A percentile compares a stretch with the other conserved stretches of the same genome.
Evolutionary conservation across 2,797 vertebrate genomes (phyloP).

Genomic region (Gouania willdenowi): DNA sequence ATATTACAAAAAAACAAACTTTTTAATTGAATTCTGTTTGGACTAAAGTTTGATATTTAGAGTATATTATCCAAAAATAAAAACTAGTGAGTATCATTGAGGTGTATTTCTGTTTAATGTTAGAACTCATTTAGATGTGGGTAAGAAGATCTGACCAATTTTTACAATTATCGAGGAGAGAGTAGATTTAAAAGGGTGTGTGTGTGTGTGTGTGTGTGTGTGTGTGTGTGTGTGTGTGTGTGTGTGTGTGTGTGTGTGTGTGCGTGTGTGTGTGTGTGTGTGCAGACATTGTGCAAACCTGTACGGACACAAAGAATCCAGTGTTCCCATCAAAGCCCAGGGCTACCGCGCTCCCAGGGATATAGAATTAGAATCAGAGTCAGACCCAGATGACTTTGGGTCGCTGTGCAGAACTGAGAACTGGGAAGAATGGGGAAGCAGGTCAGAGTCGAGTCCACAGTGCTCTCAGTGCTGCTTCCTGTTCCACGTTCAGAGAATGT

Average conservation of each 20-base stretch:
- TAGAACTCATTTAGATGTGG: slow-evolving; percentile 54
- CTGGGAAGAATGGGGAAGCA: slow-evolving; percentile 25
- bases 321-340: slow-evolving; percentile 68
- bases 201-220: slow-evolving; percentile 38
- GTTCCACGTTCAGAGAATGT: no score
- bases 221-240: slow-evolving; percentile 38
- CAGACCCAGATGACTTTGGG: slow-evolving; percentile 33
- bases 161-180: slow-evolving; percentile 74
- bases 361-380: slow-evolving; percentile 77
- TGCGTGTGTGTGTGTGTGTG: slow-evolving; percentile 33
- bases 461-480: slow-evolving; percentile 24
- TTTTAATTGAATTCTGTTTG: no score
- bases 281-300: slow-evolving; percentile 53
- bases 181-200: slow-evolving; percentile 65
- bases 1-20: no score
- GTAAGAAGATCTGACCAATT: slow-evolving; percentile 66
- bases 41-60: no score
- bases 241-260: slow-evolving; percentile 36
- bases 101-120: no score
- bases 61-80: no score
- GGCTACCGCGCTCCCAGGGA: slow-evolving; percentile 71
- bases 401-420: slow-evolving; percentile 15
- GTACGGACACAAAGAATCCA: slow-evolving; percentile 61
- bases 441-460: no score
- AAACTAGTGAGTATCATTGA: no score